These are phyloP conservation scores for Syndactyla subalaris DNA, from an alignment of 2,797 vertebrate species.

Conservation along the genomic window DNA sequence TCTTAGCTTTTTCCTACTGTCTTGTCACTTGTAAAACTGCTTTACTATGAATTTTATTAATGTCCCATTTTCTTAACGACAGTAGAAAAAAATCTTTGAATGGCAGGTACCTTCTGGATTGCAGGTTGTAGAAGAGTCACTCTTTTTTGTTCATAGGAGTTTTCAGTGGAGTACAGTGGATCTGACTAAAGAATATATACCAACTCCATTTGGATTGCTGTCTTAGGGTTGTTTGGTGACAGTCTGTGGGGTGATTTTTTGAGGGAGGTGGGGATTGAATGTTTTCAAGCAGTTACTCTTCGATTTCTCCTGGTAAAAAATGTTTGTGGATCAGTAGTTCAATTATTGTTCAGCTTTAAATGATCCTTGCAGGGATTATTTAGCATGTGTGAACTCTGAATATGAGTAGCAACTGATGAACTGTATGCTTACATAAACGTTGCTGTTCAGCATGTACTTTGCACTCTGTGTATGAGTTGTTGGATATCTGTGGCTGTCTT, in stretches of 20 bases:
- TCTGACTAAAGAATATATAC: background rate
- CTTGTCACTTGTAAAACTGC: background rate
- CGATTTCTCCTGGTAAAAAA: background rate
- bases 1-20: background rate
- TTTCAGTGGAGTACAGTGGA: background rate
- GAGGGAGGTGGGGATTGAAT: fast-evolving
- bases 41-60: background rate
- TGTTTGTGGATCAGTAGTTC: background rate
- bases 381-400: background rate
- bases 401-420: background rate
- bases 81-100: background rate
- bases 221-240: background rate
- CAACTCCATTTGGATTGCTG: background rate
- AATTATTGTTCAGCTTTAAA: background rate
- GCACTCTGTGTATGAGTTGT: background rate
- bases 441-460: background rate
- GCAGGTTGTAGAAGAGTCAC: background rate
- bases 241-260: background rate
- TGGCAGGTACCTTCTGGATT: background rate
- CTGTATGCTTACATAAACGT: fast-evolving
- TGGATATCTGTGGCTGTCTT: background rate
- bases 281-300: background rate
- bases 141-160: background rate
- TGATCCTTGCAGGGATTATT: background rate
- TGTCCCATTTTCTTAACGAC: background rate